Conservation (phyloP, 1,140 invertebrate genomes). For the Platyscapa corneri region DNA sequence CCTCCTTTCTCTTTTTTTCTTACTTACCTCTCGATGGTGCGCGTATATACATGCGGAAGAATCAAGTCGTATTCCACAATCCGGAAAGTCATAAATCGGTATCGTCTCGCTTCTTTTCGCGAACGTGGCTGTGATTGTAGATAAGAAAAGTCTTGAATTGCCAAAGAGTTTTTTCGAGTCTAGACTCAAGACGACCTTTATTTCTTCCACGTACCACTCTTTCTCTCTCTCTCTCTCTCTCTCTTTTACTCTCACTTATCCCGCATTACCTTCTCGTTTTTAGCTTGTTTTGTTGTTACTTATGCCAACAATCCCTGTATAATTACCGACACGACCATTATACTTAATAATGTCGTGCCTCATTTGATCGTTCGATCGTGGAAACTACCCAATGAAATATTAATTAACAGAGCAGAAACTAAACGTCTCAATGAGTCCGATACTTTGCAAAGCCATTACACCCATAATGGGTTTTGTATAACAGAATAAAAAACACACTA, state of each 20-base stretch:
- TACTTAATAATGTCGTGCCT: no score
- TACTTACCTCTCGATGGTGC: neutral
- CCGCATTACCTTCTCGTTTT: neutral
- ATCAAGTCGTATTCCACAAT: conserved; percentile 38
- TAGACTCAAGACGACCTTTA: conserved; percentile 43
- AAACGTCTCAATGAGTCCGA: neutral
- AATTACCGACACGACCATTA: no score
- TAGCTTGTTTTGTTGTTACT: neutral
- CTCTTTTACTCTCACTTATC: neutral
- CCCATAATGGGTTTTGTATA: no score
- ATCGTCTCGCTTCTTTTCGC: conserved; percentile 34
- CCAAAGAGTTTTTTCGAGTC: conserved; percentile 42
- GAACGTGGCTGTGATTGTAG: conserved; percentile 39
- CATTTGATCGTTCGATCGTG: no score
- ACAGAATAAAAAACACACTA: no score
- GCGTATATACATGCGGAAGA: conserved; percentile 1
- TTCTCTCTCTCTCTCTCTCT: neutral
- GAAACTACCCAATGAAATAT: no score
- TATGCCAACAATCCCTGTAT: no score
- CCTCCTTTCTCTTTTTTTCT: neutral
- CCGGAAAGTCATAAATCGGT: conserved; percentile 47
- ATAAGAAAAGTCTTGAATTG: conserved; percentile 46
- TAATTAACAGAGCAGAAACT: neutral
- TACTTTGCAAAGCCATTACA: no score
- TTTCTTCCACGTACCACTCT: neutral